Percentiles rank a stretch among this genome's conserved stretches.
Conservation (phyloP, 1,140 invertebrate genomes). For the Caenorhabditis inopinata region DNA sequence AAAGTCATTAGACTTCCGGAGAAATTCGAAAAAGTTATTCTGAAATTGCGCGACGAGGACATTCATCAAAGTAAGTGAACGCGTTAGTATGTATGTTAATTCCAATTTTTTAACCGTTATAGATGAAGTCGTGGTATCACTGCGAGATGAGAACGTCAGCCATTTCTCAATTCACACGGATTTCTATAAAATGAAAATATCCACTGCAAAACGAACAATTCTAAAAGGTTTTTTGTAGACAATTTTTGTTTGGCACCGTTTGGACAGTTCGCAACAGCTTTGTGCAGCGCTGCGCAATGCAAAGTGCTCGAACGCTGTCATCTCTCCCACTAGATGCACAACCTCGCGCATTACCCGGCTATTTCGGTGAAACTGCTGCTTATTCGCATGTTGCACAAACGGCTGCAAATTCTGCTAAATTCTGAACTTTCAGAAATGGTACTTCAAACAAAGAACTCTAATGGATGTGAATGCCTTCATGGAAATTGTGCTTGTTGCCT, state of each 20-base stretch:
- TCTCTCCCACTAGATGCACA: too few relatives aligned
- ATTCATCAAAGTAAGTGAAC: neutral
- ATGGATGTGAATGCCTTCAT: neutral
- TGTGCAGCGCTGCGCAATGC: too few relatives aligned
- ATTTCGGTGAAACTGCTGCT: too few relatives aligned
- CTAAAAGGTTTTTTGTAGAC: neutral
- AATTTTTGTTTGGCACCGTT: too few relatives aligned
- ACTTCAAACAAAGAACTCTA: neutral
- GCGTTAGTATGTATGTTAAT: too few relatives aligned
- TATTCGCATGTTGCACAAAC: too few relatives aligned
- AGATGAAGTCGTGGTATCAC: neutral
- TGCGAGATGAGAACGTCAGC: neutral
- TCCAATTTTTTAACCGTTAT: too few relatives aligned
- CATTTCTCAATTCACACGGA: neutral
- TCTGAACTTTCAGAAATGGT: neutral
- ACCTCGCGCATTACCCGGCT: too few relatives aligned
- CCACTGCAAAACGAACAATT: neutral
- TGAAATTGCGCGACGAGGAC: neutral
- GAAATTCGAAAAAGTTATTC: neutral
- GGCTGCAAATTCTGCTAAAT: too few relatives aligned
- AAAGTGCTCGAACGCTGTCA: too few relatives aligned
- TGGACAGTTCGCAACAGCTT: too few relatives aligned
- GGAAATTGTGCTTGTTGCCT: conserved; percentile 9
- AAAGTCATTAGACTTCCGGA: neutral
- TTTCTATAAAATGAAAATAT: neutral